A percentile compares a stretch with the other conserved stretches of the same genome.
phyloP scores from a whole-genome alignment of 2,888 invertebrate species.

The Dynastes hyllus region DNA sequence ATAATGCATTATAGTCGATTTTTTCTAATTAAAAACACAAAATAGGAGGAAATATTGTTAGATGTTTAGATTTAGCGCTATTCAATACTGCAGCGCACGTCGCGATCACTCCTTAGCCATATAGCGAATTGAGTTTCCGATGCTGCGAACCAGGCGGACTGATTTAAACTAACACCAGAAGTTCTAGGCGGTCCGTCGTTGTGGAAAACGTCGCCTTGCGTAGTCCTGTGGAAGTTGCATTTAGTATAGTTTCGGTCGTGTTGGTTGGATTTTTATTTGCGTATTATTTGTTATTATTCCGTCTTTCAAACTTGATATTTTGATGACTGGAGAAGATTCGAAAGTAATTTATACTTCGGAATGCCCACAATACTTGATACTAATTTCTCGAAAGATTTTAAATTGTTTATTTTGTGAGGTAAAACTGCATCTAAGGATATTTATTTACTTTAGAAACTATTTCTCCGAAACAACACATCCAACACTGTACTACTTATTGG shows the following conservation, averaged over 20 bases:
- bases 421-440: too few relatives aligned
- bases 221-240: constrained; percentile 34
- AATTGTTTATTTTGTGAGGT: too few relatives aligned
- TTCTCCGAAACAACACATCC: too few relatives aligned
- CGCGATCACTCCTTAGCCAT: constrained; percentile 1
- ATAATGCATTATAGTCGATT: not conserved
- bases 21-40: not conserved
- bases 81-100: not conserved
- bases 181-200: constrained; percentile 29
- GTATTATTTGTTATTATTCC: not conserved
- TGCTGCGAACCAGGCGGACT: constrained; percentile 37
- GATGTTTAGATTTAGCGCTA: not conserved
- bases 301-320: not conserved
- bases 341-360: not conserved
- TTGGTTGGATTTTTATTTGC: not conserved
- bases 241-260: constrained; percentile 14
- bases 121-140: constrained; percentile 27
- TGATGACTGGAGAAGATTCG: not conserved
- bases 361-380: too few relatives aligned
- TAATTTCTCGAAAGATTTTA: too few relatives aligned
- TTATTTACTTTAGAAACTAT: too few relatives aligned
- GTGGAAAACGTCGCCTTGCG: constrained; percentile 40
- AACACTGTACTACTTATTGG: too few relatives aligned
- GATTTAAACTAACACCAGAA: constrained; percentile 42
- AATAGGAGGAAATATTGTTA: not conserved